These are phyloP conservation scores for Eustalomyia histrio DNA, from an alignment of 2,888 invertebrate genomes.

Conservation along the genomic window DNA sequence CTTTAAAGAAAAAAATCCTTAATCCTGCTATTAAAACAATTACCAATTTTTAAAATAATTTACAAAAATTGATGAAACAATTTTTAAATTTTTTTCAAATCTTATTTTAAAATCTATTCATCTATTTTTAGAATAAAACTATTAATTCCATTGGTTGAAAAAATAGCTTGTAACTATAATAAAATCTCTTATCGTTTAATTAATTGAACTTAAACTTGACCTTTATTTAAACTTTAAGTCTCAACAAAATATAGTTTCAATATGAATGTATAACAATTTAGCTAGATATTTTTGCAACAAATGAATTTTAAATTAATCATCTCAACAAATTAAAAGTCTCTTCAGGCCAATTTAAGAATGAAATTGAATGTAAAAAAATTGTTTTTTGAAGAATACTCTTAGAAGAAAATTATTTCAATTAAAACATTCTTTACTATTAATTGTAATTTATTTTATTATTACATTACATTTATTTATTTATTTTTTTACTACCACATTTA, in stretches of 20 bases:
- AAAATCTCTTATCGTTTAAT: conserved; percentile 27
- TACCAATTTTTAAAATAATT: too few species aligned
- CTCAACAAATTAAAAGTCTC: conserved; percentile 1
- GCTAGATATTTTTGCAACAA: neutral
- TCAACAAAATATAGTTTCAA: neutral
- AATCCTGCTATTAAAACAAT: too few species aligned
- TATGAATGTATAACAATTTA: neutral
- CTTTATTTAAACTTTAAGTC: conserved; percentile 15
- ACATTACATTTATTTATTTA: conserved; percentile 6
- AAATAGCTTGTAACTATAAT: too few species aligned
- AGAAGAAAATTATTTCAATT: conserved; percentile 3
- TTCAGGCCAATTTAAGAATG: neutral
- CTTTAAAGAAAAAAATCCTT: too few species aligned
- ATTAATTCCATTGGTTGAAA: too few species aligned
- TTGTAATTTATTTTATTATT: conserved; percentile 24
- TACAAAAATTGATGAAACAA: too few species aligned
- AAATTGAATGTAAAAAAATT: neutral
- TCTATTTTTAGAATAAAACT: neutral
- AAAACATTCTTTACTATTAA: conserved; percentile 7
- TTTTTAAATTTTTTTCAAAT: too few species aligned
- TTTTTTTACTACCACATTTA: neutral
- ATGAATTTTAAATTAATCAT: conserved; percentile 4
- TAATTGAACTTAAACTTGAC: conserved; percentile 52
- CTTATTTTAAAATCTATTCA: neutral
- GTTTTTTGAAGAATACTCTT: neutral